Base-by-base conservation (phyloP, 2,797 vertebrate genomes). In the Takifugu rubripes region DNA sequence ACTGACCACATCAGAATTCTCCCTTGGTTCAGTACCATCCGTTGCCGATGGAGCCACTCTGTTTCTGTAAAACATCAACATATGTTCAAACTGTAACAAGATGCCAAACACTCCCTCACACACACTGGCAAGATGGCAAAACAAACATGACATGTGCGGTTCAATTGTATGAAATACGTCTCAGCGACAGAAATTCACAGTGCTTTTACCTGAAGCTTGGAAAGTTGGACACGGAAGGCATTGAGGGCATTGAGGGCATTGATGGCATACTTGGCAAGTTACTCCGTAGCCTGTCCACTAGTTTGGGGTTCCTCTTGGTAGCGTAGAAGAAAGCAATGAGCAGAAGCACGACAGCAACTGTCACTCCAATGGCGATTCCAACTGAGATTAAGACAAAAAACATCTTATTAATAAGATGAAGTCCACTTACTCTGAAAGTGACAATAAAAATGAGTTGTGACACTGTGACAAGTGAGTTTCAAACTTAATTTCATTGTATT, bases 301-400 rank as follows among this genome's bases (percentile, higher is more conserved):
- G 25, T 49, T 67, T 78, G 2, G 87, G 17, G 56, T 89, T 91
- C 66, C 48, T 87, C 50, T 56, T 83, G 29, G 59, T 65, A 52
- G 26, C 61, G 26, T 36, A 89, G 59, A 92, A 79, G 62, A 91
- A 68, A 55, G 51, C 71, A 2, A 25, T 59, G 29, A 92, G 65
- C 52, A 92, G 66, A 26, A 42, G 50, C 54, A 86, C 53, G 3
- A 91, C 56, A 48, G 74, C 1, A 2, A 83, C 6, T 0, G 88
- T 86, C 58, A 90, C 89, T 2, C 88, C 90, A 5, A 92, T 61
- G n/a, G 88, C 89, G 44, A 92, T 87, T 25, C 80, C 88, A 49
- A 85, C 90, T 91, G 73, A 31, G 45, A 70, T 1, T 1, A 2
- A 54, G n/a, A 64, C 11, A 52, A 0, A 25, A 5, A 25, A 16